Percentiles rank a stretch among this genome's conserved stretches.
phyloP scores from a whole-genome alignment of 2,113 vertebrate genomes.

The Prochilodus magdalenae region DNA sequence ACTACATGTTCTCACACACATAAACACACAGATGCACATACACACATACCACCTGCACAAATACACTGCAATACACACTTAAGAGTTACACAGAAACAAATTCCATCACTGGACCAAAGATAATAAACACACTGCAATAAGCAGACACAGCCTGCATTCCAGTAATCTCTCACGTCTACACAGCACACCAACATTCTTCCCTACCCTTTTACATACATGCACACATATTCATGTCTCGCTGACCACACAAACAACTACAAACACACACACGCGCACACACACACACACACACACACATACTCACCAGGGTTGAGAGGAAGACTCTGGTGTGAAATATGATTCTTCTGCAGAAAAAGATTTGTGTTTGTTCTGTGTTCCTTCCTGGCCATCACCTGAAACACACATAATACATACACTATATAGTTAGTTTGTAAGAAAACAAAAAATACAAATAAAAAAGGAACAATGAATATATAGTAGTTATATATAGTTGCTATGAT shows the following conservation, averaged over 20 bases:
- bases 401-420: constrained; percentile 35
- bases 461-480: too few species aligned
- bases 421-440: background rate
- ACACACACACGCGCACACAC: constrained; percentile 35
- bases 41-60: constrained; percentile 26
- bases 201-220: constrained; percentile 16
- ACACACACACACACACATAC: constrained; percentile 21
- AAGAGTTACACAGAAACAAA: constrained; percentile 41
- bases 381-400: constrained; percentile 74
- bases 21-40: constrained; percentile 41
- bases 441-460: too few species aligned
- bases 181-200: constrained; percentile 10
- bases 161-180: constrained; percentile 42
- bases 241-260: constrained; percentile 48
- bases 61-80: constrained; percentile 47
- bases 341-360: constrained; percentile 61
- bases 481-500: too few species aligned
- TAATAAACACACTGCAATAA: constrained; percentile 49
- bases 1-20: background rate
- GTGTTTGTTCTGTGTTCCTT: constrained; percentile 69
- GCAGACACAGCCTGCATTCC: constrained; percentile 50
- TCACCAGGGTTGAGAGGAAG: constrained; percentile 66
- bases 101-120: constrained; percentile 37
- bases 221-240: constrained; percentile 20
- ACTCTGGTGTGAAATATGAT: constrained; percentile 63